Evolutionary conservation across 2,888 invertebrate genomes (phyloP), one percentile per base, ranked within the genome.

Genomic region (Microctonus hyperodae): DNA sequence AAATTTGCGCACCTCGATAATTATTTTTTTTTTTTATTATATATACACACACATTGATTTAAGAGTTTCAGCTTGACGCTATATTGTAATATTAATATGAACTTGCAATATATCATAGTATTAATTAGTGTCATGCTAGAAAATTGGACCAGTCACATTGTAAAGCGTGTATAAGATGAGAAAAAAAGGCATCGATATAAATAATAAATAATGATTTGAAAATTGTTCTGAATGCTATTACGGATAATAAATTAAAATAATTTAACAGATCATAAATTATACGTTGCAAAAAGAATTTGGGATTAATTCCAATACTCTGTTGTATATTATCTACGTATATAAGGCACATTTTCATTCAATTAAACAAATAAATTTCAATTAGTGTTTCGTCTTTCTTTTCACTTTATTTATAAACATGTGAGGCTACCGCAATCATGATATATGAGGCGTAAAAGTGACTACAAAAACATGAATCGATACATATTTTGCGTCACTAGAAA

Each of bases 161-260:
- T 5, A 22, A 25, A 23, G 55, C 16, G 55, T 16, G 28, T 20
- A 28, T 33, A 4, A 28, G 31, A 13, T 11, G 11, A 51, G 16
- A 28, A 16, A 16, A 10, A 55, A 55, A 31, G 55, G 44, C 44
- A 55, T 33, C 31, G 31, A 9, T 74, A 69, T 72, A 74, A 71
- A 69, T 58, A 51, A 25, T 51, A 51, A 51, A 25, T 23, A n/a
- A 51, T 23, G 25, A 51, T n/a, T 16, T 55, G 10, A 28, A 55
- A 55, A 31, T 31, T 33, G 10, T 10, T 28, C 33, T 55, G 55
- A 55, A 55, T 28, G 55, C 33, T 16, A 33, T 33, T n/a, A 16
- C 6, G 16, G 31, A 16, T n/a, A 33, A 55, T 55, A 55, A 55
- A 55, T 55, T 55, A 33, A 16, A 16, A 16, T n/a, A 31, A 31